Conservation (phyloP, 2,113 vertebrate species). For the Lophura nycthemera region DNA sequence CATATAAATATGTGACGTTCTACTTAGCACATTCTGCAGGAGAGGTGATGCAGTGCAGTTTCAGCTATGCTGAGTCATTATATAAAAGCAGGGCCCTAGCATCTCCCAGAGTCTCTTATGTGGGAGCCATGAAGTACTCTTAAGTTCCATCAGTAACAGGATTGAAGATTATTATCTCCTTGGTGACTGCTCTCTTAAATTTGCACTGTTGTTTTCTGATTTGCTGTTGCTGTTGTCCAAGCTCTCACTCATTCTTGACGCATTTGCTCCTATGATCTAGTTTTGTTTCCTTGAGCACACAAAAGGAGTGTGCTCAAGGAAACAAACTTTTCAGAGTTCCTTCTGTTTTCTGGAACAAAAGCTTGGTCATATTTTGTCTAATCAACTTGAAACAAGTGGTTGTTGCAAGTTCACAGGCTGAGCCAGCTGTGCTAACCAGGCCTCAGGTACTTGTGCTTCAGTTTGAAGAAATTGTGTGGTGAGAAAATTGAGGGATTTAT, state of each 20-base stretch:
- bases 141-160: neutral
- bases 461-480: neutral
- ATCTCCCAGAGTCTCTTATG: neutral
- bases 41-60: neutral
- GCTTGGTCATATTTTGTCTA: rapidly evolving
- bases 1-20: rapidly evolving
- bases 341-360: neutral
- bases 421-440: neutral
- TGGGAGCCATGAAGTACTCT: neutral
- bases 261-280: rapidly evolving
- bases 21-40: neutral
- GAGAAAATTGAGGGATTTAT: too few species aligned
- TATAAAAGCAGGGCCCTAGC: neutral
- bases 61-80: neutral
- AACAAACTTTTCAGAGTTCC: rapidly evolving
- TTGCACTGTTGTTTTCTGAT: neutral
- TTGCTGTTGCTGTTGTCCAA: neutral
- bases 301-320: too few species aligned
- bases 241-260: neutral
- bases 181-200: neutral
- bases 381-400: neutral
- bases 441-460: neutral
- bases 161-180: rapidly evolving
- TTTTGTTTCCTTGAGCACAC: neutral
- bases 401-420: neutral